Evolutionary conservation across 1,140 invertebrate species (phyloP).

Genomic region (Heliothis virescens): DNA sequence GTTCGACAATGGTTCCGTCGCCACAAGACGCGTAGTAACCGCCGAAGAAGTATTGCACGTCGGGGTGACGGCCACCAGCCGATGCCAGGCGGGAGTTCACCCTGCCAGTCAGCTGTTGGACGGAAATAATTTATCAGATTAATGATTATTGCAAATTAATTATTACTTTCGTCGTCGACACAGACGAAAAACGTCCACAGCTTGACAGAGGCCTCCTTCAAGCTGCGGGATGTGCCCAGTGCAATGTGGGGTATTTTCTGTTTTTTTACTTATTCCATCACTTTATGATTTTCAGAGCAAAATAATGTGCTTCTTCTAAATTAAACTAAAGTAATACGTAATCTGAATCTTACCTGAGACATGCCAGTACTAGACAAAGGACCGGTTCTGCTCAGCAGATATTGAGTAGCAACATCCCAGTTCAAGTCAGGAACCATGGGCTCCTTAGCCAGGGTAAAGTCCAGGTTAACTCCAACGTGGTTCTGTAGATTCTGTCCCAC

Average conservation of each 20-base stretch:
- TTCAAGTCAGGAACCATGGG: slow-evolving; percentile 87
- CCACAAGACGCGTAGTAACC: slow-evolving; percentile 89
- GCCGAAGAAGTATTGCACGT: slow-evolving; percentile 90
- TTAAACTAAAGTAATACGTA: not conserved
- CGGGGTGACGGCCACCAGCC: slow-evolving; percentile 86
- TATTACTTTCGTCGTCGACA: too few species aligned
- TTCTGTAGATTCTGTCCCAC: slow-evolving; percentile 93
- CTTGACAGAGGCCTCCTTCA: too few species aligned
- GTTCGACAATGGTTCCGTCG: slow-evolving; percentile 84
- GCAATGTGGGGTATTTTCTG: too few species aligned
- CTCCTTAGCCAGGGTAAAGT: slow-evolving; percentile 83
- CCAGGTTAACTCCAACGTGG: slow-evolving; percentile 88
- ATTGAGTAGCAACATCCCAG: slow-evolving; percentile 88
- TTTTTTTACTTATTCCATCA: too few species aligned
- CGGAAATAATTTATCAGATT: not conserved
- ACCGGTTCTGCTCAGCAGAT: slow-evolving; percentile 87
- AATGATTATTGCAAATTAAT: too few species aligned
- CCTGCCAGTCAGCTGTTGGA: slow-evolving; percentile 87
- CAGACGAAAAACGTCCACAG: too few species aligned
- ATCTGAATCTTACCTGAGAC: slow-evolving; percentile 80
- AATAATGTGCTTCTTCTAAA: too few species aligned
- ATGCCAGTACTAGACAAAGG: slow-evolving; percentile 88
- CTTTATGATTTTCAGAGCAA: too few species aligned
- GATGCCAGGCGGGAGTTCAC: slow-evolving; percentile 87
- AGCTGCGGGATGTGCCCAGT: too few species aligned